A percentile compares a stretch with the other conserved stretches of the same genome.
phyloP scores from a whole-genome alignment of 1,140 invertebrate species.

The Ectropis grisescens region DNA sequence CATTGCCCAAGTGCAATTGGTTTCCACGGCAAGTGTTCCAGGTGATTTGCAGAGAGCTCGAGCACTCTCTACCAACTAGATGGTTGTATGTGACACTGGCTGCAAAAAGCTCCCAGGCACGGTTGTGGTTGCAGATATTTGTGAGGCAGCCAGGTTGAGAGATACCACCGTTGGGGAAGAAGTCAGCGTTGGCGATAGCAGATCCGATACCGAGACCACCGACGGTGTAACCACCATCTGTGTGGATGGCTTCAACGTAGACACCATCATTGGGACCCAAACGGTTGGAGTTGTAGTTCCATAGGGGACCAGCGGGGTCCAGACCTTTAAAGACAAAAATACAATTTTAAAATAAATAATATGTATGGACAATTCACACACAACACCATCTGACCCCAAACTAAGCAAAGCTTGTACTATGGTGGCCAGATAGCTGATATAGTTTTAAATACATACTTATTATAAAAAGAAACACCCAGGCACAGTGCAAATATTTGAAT shows the following conservation, averaged over 20 bases:
- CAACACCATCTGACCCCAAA: no score
- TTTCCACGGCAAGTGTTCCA: constrained; percentile 22
- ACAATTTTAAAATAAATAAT: no score
- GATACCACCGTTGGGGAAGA: constrained; percentile 84
- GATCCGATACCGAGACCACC: constrained; percentile 70
- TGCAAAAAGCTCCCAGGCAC: constrained; percentile 73
- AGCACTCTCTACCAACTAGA: constrained; percentile 21
- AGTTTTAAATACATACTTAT: no score
- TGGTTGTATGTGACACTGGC: constrained; percentile 33
- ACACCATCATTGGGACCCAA: constrained; percentile 67
- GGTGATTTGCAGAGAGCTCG: constrained; percentile 17
- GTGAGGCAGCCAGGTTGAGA: constrained; percentile 57
- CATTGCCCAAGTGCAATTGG: constrained; percentile 26
- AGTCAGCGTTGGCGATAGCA: constrained; percentile 74
- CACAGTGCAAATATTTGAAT: no score
- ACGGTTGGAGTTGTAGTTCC: constrained; percentile 65
- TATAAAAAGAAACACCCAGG: no score
- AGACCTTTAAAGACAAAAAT: no score
- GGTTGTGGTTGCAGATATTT: constrained; percentile 73
- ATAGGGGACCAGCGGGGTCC: constrained; percentile 78
- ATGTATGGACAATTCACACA: no score
- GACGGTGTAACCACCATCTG: constrained; percentile 74
- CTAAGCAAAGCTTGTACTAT: no score
- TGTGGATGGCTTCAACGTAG: constrained; percentile 82
- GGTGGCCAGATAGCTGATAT: no score